Percentiles rank a stretch among this genome's conserved stretches.
Conservation (phyloP, 1,140 invertebrate genomes). For the Pinna nobilis region DNA sequence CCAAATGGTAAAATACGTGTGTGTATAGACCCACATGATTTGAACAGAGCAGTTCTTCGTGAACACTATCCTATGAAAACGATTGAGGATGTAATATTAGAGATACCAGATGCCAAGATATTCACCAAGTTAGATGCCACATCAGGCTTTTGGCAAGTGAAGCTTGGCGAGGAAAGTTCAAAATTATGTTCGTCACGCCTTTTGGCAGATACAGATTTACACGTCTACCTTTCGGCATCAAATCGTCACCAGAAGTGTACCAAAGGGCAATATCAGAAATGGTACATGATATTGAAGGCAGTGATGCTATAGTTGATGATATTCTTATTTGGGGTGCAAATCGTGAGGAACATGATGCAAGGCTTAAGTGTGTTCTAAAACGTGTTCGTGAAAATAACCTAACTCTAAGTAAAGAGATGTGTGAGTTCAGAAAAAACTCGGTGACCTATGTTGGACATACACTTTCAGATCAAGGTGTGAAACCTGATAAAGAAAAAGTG, state of each 20-base stretch:
- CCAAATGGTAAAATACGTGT: conserved; percentile 64
- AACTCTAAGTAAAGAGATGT: conserved; percentile 41
- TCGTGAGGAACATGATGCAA: conserved; percentile 33
- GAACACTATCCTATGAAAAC: conserved; percentile 35
- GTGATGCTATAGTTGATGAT: conserved; percentile 38
- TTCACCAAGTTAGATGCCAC: conserved; percentile 52
- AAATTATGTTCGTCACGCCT: conserved; percentile 62
- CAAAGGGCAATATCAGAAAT: conserved; percentile 38
- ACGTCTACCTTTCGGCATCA: conserved; percentile 47
- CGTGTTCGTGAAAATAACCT: conserved; percentile 20
- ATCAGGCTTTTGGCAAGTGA: conserved; percentile 65
- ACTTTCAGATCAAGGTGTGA: conserved; percentile 63
- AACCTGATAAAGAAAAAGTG: conserved; percentile 72
- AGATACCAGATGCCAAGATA: not conserved
- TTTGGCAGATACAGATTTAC: conserved; percentile 46
- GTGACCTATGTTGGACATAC: conserved; percentile 55
- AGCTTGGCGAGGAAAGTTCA: conserved; percentile 51
- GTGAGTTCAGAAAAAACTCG: conserved; percentile 21
- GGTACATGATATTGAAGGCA: conserved; percentile 27
- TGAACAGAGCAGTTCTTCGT: not conserved
- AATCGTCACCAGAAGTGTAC: conserved; percentile 38
- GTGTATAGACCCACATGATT: conserved; percentile 29
- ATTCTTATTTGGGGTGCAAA: conserved; percentile 41
- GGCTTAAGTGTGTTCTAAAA: conserved; percentile 24
- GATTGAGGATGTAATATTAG: conserved; percentile 29